phyloP scores from a whole-genome alignment of 2,113 vertebrate species.

The Channa maculata region DNA sequence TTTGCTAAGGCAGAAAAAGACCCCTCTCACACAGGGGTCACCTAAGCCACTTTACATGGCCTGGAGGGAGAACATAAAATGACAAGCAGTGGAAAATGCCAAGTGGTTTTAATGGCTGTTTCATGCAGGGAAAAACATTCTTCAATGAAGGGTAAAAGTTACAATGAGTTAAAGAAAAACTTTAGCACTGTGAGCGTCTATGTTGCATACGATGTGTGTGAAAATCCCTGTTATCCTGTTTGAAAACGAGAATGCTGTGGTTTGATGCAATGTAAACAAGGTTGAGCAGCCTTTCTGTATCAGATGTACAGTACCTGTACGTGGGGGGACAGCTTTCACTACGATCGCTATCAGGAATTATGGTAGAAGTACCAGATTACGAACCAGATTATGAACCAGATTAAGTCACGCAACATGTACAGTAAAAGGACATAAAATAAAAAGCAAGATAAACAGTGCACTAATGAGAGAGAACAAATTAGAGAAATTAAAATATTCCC shows the following conservation, averaged over 20 bases:
- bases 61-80: conserved; percentile 47
- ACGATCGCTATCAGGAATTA: too few species aligned
- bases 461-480: neutral
- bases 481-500: neutral
- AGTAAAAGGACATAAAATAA: neutral
- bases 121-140: conserved; percentile 16
- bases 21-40: conserved; percentile 47
- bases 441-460: neutral
- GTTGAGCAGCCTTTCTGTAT: too few species aligned
- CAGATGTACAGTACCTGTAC: too few species aligned
- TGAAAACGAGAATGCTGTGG: too few species aligned
- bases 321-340: too few species aligned
- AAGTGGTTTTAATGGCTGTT: conserved; percentile 48
- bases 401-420: too few species aligned
- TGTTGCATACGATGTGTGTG: too few species aligned
- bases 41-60: conserved; percentile 53
- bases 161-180: neutral
- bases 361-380: too few species aligned
- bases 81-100: conserved; percentile 25
- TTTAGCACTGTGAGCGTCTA: too few species aligned
- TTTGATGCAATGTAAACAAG: too few species aligned
- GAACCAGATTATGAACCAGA: too few species aligned
- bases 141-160: conserved; percentile 28
- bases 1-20: conserved; percentile 42
- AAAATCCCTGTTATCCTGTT: too few species aligned